phyloP scores from a whole-genome alignment of 2,888 invertebrate genomes.

The Epirrhoe tristata region DNA sequence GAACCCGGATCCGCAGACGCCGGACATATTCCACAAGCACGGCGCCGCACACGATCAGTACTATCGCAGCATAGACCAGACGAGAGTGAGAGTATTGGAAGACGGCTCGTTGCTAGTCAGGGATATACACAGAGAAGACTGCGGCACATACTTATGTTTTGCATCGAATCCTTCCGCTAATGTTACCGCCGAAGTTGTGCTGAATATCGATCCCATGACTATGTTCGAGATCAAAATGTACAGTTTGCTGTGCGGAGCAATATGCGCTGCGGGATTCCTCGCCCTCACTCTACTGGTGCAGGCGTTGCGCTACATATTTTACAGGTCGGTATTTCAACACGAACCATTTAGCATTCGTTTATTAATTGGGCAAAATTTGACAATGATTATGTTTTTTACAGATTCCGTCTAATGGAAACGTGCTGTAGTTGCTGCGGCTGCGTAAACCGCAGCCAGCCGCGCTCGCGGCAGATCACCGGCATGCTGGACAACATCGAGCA shows the following conservation, averaged over 20 bases:
- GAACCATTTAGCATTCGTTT: neutral
- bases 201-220: constrained; percentile 94
- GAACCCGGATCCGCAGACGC: constrained; percentile 89
- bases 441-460: constrained; percentile 89
- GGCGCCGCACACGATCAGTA: constrained; percentile 86
- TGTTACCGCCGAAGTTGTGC: constrained; percentile 89
- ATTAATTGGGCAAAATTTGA: constrained; percentile 15
- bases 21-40: constrained; percentile 88
- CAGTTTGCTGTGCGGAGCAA: constrained; percentile 93
- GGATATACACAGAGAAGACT: constrained; percentile 90
- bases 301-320: constrained; percentile 88
- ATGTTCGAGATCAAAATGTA: constrained; percentile 93
- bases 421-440: constrained; percentile 93
- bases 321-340: constrained; percentile 85
- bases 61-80: constrained; percentile 77
- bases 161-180: constrained; percentile 94
- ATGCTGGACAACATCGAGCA: constrained; percentile 96
- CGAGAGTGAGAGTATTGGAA: constrained; percentile 88
- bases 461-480: constrained; percentile 93
- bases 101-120: constrained; percentile 92
- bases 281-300: constrained; percentile 92
- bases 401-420: constrained; percentile 89
- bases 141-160: constrained; percentile 94
- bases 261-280: constrained; percentile 92
- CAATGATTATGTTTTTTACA: constrained; percentile 66